phyloP scores from a whole-genome alignment of 2,888 invertebrate species.

The Helleia helle region DNA sequence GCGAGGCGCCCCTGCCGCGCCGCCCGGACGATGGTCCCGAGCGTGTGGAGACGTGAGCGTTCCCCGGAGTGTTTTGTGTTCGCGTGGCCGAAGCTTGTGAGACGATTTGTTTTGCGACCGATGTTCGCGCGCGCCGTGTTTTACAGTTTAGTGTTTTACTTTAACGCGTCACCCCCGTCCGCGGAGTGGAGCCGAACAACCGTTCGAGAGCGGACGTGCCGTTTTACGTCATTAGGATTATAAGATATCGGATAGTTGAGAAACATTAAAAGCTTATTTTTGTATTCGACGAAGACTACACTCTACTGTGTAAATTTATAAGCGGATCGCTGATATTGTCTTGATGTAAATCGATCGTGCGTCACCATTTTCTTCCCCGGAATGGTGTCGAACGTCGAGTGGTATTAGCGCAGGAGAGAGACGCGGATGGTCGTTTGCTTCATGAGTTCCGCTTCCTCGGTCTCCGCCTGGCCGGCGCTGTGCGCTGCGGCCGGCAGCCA shows the following conservation, averaged over 20 bases:
- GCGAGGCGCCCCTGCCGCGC: too few species aligned
- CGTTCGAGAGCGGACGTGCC: conserved; percentile 54
- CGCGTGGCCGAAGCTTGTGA: conserved; percentile 65
- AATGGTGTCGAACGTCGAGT: conserved; percentile 33
- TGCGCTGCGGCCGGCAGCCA: conserved; percentile 23
- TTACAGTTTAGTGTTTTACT: conserved; percentile 37
- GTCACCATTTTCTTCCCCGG: conserved; percentile 66
- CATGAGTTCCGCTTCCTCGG: conserved; percentile 32
- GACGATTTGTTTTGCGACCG: conserved; percentile 67
- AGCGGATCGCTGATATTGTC: conserved; percentile 21
- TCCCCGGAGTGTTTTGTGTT: conserved; percentile 61
- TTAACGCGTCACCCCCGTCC: conserved; percentile 44
- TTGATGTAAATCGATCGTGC: conserved; percentile 35
- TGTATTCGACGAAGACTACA: conserved; percentile 67
- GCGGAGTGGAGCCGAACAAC: conserved; percentile 42
- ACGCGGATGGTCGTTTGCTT: conserved; percentile 42
- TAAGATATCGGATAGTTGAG: conserved; percentile 66
- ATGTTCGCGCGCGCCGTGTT: too few species aligned
- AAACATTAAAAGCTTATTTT: conserved; percentile 72
- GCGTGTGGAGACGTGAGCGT: conserved; percentile 53
- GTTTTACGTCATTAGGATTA: conserved; percentile 61
- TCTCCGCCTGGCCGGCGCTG: conserved; percentile 17
- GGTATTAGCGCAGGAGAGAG: conserved; percentile 28
- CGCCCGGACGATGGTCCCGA: conserved; percentile 49
- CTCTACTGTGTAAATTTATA: conserved; percentile 61